phyloP scores from a whole-genome alignment of 2,888 invertebrate genomes.

The Emmelina monodactyla region DNA sequence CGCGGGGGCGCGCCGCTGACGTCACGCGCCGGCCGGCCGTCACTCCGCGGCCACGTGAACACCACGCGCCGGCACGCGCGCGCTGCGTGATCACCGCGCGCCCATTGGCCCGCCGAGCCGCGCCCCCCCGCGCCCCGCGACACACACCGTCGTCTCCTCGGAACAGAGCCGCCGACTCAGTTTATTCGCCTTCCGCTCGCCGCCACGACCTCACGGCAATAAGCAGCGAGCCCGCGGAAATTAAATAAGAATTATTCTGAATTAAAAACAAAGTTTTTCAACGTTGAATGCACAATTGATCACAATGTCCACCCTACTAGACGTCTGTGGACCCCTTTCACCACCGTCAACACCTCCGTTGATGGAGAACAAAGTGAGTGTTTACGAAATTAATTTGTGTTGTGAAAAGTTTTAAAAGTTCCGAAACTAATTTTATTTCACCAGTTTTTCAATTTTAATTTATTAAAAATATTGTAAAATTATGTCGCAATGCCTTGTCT shows the following conservation, averaged over 20 bases:
- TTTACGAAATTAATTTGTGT: not conserved
- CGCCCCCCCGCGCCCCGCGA: conserved; percentile 68
- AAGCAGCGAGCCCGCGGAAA: conserved; percentile 27
- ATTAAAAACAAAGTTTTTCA: conserved; percentile 53
- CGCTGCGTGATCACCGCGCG: conserved; percentile 71
- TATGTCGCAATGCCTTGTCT: too few relatives aligned
- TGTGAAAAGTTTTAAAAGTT: conserved; percentile 9
- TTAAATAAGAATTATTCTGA: conserved; percentile 49
- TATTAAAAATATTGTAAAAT: conserved; percentile 12
- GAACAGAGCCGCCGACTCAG: conserved; percentile 13
- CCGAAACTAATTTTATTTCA: conserved; percentile 15
- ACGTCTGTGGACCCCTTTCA: conserved; percentile 68
- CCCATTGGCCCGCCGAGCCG: conserved; percentile 72
- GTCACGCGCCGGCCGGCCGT: conserved; percentile 63
- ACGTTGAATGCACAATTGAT: conserved; percentile 38
- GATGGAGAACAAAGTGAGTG: conserved; percentile 64
- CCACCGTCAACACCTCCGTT: conserved; percentile 78
- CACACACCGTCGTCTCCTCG: conserved; percentile 67
- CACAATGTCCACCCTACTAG: conserved; percentile 51
- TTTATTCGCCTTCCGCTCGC: conserved; percentile 60
- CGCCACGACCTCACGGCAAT: conserved; percentile 50
- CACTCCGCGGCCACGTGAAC: conserved; percentile 88
- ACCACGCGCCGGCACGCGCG: conserved; percentile 79
- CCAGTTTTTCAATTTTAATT: too few relatives aligned
- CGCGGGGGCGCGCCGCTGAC: conserved; percentile 68